Percentiles rank a stretch among this genome's conserved stretches.
Evolutionary conservation across 2,888 invertebrate species (phyloP).

Genomic region (Hermaeophaga mercurialis): DNA sequence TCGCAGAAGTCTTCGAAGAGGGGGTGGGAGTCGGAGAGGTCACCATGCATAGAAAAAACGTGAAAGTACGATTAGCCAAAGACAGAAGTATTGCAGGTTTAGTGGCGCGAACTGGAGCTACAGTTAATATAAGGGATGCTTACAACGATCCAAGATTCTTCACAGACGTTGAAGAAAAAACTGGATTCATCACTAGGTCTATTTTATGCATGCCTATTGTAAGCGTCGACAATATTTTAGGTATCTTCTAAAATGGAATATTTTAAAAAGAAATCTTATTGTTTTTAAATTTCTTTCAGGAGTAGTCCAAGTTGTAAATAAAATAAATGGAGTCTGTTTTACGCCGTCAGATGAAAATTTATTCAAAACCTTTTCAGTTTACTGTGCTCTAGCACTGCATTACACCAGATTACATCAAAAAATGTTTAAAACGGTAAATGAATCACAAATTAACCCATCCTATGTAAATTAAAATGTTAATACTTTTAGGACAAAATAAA

Average conservation of each 20-base stretch:
- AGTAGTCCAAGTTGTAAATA: constrained; percentile 65
- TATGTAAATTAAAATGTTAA: constrained; percentile 45
- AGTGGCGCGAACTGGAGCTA: constrained; percentile 60
- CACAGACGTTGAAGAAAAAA: constrained; percentile 62
- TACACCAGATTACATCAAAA: constrained; percentile 61
- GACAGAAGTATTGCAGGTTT: constrained; percentile 62
- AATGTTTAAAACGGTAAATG: constrained; percentile 55
- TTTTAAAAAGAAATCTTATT: background rate
- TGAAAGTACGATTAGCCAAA: constrained; percentile 59
- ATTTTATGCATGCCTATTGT: constrained; percentile 63
- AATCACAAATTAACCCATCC: background rate
- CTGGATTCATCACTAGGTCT: constrained; percentile 63
- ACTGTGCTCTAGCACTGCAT: constrained; percentile 64
- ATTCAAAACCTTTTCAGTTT: constrained; percentile 63
- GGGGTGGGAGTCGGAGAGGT: constrained; percentile 55
- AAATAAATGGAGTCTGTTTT: constrained; percentile 58
- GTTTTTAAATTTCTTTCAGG: constrained; percentile 54
- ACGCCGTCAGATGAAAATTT: constrained; percentile 61
- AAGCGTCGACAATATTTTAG: constrained; percentile 55
- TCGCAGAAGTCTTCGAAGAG: constrained; percentile 67
- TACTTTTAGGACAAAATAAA: constrained; percentile 39
- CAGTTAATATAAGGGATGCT: constrained; percentile 62
- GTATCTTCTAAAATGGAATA: no score
- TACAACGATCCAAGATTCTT: constrained; percentile 63
- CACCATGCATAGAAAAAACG: constrained; percentile 60